Evolutionary conservation across 2,888 invertebrate species (phyloP).

Genomic region (Agriopis marginaria): DNA sequence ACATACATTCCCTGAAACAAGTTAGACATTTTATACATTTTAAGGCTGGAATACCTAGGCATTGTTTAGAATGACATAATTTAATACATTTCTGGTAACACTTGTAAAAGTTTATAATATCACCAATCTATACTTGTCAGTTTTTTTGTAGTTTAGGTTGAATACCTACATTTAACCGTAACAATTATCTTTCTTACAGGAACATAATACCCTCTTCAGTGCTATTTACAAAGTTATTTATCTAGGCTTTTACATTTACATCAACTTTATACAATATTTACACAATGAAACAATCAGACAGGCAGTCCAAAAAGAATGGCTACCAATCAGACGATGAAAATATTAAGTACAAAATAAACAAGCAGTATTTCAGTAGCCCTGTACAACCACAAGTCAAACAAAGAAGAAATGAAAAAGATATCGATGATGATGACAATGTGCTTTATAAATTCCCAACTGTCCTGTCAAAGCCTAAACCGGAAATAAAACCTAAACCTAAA

Average conservation of each 20-base stretch:
- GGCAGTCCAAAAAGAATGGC: constrained; percentile 64
- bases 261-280: neutral
- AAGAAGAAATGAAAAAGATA: constrained; percentile 51
- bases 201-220: neutral
- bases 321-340: constrained; percentile 79
- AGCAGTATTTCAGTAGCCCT: constrained; percentile 62
- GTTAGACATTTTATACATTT: too few relatives aligned
- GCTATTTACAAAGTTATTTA: neutral
- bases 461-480: constrained; percentile 59
- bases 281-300: constrained; percentile 64
- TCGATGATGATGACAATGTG: constrained; percentile 67
- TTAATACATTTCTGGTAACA: too few relatives aligned
- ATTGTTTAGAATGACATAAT: too few relatives aligned
- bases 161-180: neutral
- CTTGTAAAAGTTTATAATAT: too few relatives aligned
- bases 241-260: neutral
- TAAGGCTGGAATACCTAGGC: too few relatives aligned
- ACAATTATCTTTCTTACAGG: constrained; percentile 2
- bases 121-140: too few relatives aligned
- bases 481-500: constrained; percentile 71
- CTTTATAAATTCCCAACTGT: constrained; percentile 74
- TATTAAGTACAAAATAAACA: constrained; percentile 75
- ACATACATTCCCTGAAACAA: too few relatives aligned
- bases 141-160: neutral
- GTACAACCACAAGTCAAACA: constrained; percentile 55